Evolutionary conservation across 2,888 invertebrate genomes (phyloP).

Genomic region (Sepioteuthis lessoniana): DNA sequence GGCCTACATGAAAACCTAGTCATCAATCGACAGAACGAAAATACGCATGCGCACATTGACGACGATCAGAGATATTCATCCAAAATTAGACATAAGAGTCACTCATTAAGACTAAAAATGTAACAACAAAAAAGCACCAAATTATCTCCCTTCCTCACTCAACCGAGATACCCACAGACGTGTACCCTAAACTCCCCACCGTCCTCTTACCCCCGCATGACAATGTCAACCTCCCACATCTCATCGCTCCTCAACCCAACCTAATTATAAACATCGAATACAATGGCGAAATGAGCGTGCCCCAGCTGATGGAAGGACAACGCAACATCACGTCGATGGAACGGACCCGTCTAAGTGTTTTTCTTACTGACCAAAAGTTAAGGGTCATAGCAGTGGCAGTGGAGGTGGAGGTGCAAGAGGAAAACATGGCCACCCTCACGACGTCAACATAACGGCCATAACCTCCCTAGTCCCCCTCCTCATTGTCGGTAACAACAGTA

Average conservation of each 20-base stretch:
- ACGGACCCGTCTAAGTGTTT: background rate
- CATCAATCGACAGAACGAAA: too few species aligned
- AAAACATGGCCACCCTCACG: too few species aligned
- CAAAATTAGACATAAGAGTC: background rate
- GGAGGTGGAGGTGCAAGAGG: too few species aligned
- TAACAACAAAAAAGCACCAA: background rate
- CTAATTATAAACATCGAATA: background rate
- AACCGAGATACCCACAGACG: background rate
- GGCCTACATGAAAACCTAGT: background rate
- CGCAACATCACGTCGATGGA: background rate
- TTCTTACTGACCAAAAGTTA: background rate
- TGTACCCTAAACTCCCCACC: background rate
- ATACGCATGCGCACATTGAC: background rate
- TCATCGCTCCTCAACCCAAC: background rate
- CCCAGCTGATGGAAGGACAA: background rate
- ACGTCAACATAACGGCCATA: too few species aligned
- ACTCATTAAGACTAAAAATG: background rate
- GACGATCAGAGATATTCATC: background rate
- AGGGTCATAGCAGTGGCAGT: background rate
- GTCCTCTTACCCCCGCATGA: background rate
- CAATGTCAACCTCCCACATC: background rate
- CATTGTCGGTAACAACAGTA: background rate
- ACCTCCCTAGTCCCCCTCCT: too few species aligned
- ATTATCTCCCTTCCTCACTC: background rate
- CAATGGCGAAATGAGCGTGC: background rate